Evolutionary conservation across 2,797 vertebrate species (phyloP).

Genomic region (Galagoides demidoff): DNA sequence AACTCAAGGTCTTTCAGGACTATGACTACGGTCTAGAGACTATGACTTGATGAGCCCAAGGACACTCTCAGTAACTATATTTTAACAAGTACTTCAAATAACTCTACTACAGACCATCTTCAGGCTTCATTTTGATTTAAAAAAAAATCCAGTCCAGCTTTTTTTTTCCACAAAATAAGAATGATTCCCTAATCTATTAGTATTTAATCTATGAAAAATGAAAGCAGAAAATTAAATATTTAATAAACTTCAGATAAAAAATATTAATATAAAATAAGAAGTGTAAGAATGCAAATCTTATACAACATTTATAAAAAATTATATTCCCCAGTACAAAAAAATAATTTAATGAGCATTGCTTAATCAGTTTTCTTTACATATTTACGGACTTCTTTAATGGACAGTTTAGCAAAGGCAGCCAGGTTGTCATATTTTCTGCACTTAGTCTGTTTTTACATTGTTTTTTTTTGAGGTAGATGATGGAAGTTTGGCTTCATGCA

Average conservation of each 20-base stretch:
- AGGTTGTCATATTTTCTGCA: not conserved
- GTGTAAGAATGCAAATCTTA: not conserved
- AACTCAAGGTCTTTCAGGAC: no score
- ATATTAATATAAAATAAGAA: not conserved
- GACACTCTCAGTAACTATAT: not conserved
- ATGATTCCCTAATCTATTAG: not conserved
- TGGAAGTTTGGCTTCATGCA: not conserved
- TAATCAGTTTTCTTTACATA: not conserved
- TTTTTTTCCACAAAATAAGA: not conserved
- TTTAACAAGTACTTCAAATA: not conserved
- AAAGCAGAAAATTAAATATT: not conserved
- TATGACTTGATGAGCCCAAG: not conserved
- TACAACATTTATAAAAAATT: not conserved
- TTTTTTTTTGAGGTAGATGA: not conserved
- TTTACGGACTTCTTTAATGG: not conserved
- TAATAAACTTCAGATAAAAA: not conserved
- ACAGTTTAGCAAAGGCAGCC: not conserved
- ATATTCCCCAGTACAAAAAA: not conserved
- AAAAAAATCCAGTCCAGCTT: not conserved
- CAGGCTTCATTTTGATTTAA: not conserved
- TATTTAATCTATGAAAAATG: not conserved
- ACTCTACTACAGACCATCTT: not conserved
- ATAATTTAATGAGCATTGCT: not conserved
- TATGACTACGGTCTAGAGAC: no score
- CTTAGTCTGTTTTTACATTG: not conserved